These are phyloP conservation scores for Rhizomys pruinosus DNA, from an alignment of 2,113 vertebrate species.

Conservation along the genomic window DNA sequence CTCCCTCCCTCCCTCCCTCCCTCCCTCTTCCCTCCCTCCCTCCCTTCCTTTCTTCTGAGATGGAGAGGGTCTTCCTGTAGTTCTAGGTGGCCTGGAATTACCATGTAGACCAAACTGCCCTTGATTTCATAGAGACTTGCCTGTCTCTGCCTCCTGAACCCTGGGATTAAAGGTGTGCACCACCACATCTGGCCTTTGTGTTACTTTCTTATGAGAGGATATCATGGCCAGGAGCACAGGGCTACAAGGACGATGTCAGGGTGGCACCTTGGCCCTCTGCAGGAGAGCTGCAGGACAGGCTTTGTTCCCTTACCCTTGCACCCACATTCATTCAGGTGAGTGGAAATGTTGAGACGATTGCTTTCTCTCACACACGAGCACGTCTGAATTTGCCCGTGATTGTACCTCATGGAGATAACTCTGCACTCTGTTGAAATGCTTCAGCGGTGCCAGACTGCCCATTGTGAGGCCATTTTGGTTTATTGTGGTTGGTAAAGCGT, in stretches of 20 bases:
- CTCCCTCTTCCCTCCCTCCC: no score
- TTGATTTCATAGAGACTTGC: no score
- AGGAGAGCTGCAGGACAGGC: background rate
- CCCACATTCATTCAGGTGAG: background rate
- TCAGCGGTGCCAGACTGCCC: background rate
- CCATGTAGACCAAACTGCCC: no score
- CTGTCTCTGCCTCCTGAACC: no score
- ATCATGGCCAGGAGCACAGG: background rate
- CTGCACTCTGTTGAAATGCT: background rate
- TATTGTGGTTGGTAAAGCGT: slow-evolving; percentile 34
- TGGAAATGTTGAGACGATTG: background rate
- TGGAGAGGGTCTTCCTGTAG: no score
- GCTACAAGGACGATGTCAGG: background rate
- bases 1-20: no score
- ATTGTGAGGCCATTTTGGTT: slow-evolving; percentile 4
- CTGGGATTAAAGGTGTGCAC: no score
- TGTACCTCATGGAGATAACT: background rate
- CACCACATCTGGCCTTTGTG: background rate
- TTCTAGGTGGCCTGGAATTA: no score
- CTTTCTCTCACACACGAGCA: background rate
- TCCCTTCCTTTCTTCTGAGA: no score
- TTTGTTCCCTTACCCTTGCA: background rate
- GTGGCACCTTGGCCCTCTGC: background rate
- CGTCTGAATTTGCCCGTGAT: background rate
- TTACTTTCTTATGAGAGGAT: slow-evolving; percentile 24